Conservation (phyloP, 2,113 vertebrate species). For the Nycticorax nycticorax region DNA sequence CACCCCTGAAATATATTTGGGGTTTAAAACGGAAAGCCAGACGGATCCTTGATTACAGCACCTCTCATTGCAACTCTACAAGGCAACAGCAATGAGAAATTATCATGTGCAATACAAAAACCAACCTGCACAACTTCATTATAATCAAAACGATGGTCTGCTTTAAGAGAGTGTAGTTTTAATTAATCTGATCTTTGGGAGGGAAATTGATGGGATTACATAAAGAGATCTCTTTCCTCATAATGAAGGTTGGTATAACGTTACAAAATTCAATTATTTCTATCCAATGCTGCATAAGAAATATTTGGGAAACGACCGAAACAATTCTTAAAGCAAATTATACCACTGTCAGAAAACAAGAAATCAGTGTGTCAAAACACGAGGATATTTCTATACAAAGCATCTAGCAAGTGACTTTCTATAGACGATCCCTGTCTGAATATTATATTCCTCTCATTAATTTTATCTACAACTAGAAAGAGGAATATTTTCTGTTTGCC, state of each 20-base stretch:
- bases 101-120: neutral
- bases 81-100: neutral
- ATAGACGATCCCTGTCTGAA: slow-evolving; percentile 42
- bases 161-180: slow-evolving; percentile 50
- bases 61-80: neutral
- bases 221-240: neutral
- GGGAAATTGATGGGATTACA: slow-evolving; percentile 22
- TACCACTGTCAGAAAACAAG: slow-evolving; percentile 74
- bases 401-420: slow-evolving; percentile 38
- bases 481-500: slow-evolving; percentile 13
- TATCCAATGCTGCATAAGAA: slow-evolving; percentile 17
- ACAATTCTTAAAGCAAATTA: slow-evolving; percentile 76
- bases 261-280: slow-evolving; percentile 65
- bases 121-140: slow-evolving; percentile 13
- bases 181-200: slow-evolving; percentile 59
- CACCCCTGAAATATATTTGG: neutral
- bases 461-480: slow-evolving; percentile 45
- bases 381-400: slow-evolving; percentile 59
- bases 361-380: slow-evolving; percentile 72
- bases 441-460: slow-evolving; percentile 67
- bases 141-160: neutral
- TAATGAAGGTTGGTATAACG: slow-evolving; percentile 25
- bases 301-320: slow-evolving; percentile 68
- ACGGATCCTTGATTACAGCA: slow-evolving; percentile 29
- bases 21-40: neutral